Evolutionary conservation across 2,888 invertebrate genomes (phyloP), one percentile per base, ranked within the genome.

Genomic region (Pediacus dermestoides): DNA sequence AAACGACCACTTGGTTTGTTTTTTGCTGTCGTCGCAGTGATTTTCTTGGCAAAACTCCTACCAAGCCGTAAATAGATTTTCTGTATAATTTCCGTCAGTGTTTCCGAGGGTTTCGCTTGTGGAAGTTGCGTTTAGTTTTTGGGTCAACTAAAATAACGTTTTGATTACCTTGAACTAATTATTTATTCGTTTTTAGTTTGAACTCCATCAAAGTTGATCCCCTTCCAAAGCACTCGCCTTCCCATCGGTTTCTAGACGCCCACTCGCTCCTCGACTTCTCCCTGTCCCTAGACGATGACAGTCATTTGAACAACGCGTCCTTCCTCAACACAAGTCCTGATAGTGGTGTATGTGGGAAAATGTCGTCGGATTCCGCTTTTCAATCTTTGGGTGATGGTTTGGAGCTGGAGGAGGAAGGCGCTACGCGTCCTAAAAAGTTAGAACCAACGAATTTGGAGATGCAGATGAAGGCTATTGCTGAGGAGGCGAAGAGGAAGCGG

Each of bases 291-390:
- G 60, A 60, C 32, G 50, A 58, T 48, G 60, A 58, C 23, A 52
- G 50, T 22, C 39, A 57, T 45, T 39, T 64, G 40, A 62, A 53
- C 43, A 53, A 48, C 32, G 53, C 60, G 10, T 53, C 63, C 9
- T 44, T 58, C 31, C 55, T 55, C 16, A 75, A 74, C 61, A 73
- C 74, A 47, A 77, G 76, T 40, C 74, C 74, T 45, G 77, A 78
- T 57, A 76, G 75, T 58, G 76, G 76, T 40, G 75, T 75, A 50
- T 66, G 50, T 46, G 59, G 42, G 15, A 67, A 65, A 50, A 66
- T 66, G 64, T 68, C 66, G 47, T 77, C 78, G 61, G 78, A 79
- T 57, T 75, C 78, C 13, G 78, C 68, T 2, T 51, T 73, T 71
- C 56, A 77, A 70, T 60, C 73, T 58, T 47, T 68, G 63, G 61